A percentile compares a stretch with the other conserved stretches of the same genome.
Evolutionary conservation across 2,888 invertebrate species (phyloP).

Genomic region (Allophyes oxyacanthae): DNA sequence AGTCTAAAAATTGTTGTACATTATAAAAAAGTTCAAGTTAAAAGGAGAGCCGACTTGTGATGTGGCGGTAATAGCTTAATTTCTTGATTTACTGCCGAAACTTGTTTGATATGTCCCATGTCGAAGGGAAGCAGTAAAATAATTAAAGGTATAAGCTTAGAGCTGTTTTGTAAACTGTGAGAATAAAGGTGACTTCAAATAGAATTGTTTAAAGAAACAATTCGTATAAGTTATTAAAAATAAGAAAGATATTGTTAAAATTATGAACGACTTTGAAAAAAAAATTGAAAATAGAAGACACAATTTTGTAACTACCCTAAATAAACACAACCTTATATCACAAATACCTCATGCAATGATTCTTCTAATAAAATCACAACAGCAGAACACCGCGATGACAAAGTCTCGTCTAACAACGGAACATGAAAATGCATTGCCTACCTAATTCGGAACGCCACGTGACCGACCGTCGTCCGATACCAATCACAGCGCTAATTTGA

Average conservation of each 20-base stretch:
- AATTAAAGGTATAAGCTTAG: slow-evolving; percentile 46
- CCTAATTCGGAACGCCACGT: slow-evolving; percentile 56
- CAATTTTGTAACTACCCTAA: no score
- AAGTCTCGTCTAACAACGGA: slow-evolving; percentile 24
- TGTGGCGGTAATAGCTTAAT: slow-evolving; percentile 71
- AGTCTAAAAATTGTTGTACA: slow-evolving; percentile 69
- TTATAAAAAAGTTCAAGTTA: slow-evolving; percentile 63
- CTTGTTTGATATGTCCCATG: slow-evolving; percentile 61
- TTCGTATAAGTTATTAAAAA: slow-evolving; percentile 16
- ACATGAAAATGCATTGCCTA: slow-evolving; percentile 44
- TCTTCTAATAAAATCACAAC: slow-evolving; percentile 7
- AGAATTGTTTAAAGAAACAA: no score
- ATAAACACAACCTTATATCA: no score
- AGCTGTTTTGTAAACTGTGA: slow-evolving; percentile 39
- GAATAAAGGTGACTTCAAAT: slow-evolving; percentile 44
- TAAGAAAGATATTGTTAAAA: slow-evolving; percentile 20
- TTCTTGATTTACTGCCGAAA: slow-evolving; percentile 71
- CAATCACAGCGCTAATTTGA: slow-evolving; percentile 60
- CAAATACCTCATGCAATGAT: not conserved
- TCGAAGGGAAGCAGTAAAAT: slow-evolving; percentile 62
- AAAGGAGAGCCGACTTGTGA: slow-evolving; percentile 63
- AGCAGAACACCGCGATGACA: slow-evolving; percentile 15
- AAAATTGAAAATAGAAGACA: not conserved
- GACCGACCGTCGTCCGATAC: slow-evolving; percentile 58
- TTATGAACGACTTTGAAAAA: not conserved